Percentiles rank a stretch among this genome's conserved stretches.
Evolutionary conservation across 1,140 invertebrate species (phyloP).

Genomic region (Nymphalis io): DNA sequence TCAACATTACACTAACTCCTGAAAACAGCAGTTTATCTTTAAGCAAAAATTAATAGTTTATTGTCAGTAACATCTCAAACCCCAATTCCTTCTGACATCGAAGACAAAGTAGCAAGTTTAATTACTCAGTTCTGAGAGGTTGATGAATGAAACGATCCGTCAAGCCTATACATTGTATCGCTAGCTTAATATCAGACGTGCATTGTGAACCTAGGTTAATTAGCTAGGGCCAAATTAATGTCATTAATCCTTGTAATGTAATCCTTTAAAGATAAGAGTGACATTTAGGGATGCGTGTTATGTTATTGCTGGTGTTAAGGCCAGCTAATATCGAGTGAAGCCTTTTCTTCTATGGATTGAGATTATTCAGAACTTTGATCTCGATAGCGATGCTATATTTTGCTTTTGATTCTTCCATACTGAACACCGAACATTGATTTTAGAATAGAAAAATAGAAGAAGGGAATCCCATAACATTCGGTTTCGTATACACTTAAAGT

Average conservation of each 20-base stretch:
- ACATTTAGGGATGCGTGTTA: neutral
- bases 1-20: too few species aligned
- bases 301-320: neutral
- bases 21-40: neutral
- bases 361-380: too few species aligned
- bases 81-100: neutral
- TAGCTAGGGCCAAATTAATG: conserved; percentile 16
- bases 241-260: conserved; percentile 14
- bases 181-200: conserved; percentile 8
- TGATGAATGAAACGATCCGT: conserved; percentile 21
- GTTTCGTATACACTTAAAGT: too few species aligned
- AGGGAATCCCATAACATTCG: too few species aligned
- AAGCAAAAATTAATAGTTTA: neutral
- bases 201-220: conserved; percentile 22
- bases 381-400: too few species aligned
- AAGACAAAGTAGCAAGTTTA: conserved; percentile 13
- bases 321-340: too few species aligned
- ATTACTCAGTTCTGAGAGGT: conserved; percentile 22
- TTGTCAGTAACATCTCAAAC: neutral
- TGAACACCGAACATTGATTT: too few species aligned
- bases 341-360: too few species aligned
- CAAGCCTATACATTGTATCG: conserved; percentile 17
- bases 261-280: conserved; percentile 15
- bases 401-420: too few species aligned
- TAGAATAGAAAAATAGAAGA: too few species aligned